A percentile compares a stretch with the other conserved stretches of the same genome.
These are phyloP conservation scores for Leuciscus waleckii DNA, from an alignment of 2,797 vertebrate genomes.

Conservation along the genomic window DNA sequence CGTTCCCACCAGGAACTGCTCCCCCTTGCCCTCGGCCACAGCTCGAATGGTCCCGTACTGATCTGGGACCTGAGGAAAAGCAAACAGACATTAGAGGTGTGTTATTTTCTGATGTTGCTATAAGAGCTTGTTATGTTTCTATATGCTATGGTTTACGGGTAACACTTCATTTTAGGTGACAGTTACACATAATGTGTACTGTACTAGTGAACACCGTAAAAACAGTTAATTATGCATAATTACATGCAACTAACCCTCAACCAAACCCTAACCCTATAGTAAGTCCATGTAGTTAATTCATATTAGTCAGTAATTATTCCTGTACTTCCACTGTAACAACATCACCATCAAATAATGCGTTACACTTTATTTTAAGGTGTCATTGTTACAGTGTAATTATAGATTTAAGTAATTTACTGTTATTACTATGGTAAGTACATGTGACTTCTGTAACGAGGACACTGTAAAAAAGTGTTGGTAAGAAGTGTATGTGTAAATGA, in stretches of 20 bases:
- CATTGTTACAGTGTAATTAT: too few relatives aligned
- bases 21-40: conserved; percentile 92
- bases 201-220: not conserved
- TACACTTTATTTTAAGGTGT: too few relatives aligned
- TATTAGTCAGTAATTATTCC: too few relatives aligned
- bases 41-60: conserved; percentile 95
- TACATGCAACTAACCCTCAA: not conserved
- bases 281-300: not conserved
- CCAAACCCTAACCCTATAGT: not conserved
- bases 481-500: too few relatives aligned
- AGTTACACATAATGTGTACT: not conserved
- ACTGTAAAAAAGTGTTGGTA: too few relatives aligned
- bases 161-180: not conserved
- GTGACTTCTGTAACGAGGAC: too few relatives aligned
- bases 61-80: conserved; percentile 87
- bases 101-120: not conserved
- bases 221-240: not conserved
- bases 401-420: too few relatives aligned
- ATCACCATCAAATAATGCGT: not conserved
- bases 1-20: conserved; percentile 93
- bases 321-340: not conserved
- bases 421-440: too few relatives aligned
- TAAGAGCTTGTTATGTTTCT: not conserved
- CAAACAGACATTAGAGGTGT: not conserved
- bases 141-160: not conserved